Conservation (phyloP, 2,113 vertebrate species). For the Corythornis cristatus region DNA sequence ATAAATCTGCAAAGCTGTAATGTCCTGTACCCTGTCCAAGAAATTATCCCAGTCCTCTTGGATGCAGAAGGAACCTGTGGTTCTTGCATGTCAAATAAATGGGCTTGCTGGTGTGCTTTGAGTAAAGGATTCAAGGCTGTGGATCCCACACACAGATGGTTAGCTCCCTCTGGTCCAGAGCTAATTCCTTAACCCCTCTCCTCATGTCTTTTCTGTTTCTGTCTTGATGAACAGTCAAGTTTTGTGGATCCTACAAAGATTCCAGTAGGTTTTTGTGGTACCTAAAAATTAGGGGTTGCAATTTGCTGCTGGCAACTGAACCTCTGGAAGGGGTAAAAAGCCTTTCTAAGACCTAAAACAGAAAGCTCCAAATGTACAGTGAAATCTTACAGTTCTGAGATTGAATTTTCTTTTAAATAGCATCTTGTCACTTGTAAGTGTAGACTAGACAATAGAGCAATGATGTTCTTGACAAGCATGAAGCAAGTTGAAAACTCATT, state of each 20-base stretch:
- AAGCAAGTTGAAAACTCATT: background rate
- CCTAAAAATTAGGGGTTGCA: background rate
- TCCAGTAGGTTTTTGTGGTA: background rate
- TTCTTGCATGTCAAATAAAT: background rate
- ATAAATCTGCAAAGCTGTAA: background rate
- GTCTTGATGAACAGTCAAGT: background rate
- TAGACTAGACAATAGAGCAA: background rate
- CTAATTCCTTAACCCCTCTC: background rate
- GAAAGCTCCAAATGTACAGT: background rate
- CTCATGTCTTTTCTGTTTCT: background rate
- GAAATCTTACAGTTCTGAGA: background rate
- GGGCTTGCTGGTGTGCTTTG: background rate
- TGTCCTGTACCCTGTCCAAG: background rate
- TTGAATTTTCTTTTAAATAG: background rate
- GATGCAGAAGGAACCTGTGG: background rate
- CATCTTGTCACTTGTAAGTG: background rate
- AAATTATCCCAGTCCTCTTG: background rate
- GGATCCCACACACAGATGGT: background rate
- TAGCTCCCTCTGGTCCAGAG: background rate
- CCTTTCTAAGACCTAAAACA: background rate
- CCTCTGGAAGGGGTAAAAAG: background rate
- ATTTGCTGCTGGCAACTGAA: background rate
- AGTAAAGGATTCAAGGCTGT: background rate
- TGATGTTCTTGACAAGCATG: fast-evolving
- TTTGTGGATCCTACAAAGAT: background rate